phyloP scores from a whole-genome alignment of 2,888 invertebrate species.

The Lepidochrysops patricia region DNA sequence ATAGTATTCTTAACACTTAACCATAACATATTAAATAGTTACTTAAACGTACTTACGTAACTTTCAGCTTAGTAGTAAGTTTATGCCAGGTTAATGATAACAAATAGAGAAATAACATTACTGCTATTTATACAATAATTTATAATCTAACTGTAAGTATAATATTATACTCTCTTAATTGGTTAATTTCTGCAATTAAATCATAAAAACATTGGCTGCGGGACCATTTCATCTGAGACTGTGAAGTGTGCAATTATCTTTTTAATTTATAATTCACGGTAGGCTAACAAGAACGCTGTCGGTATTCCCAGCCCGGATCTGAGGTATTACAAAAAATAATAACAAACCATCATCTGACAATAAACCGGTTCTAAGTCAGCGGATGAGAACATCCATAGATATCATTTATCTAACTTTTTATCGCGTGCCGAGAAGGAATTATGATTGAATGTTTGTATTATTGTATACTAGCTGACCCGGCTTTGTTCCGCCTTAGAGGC shows the following conservation, averaged over 20 bases:
- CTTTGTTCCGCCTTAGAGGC: too few species aligned
- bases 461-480: background rate
- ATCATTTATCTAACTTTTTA: conserved; percentile 50
- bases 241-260: background rate
- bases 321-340: conserved; percentile 54
- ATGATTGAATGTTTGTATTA: conserved; percentile 15
- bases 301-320: conserved; percentile 17
- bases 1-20: too few species aligned
- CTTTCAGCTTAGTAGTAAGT: too few species aligned
- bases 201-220: background rate
- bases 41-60: too few species aligned
- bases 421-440: conserved; percentile 34
- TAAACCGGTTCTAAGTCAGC: conserved; percentile 53
- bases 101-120: too few species aligned
- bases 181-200: background rate
- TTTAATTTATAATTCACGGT: conserved; percentile 6
- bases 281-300: background rate
- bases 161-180: background rate
- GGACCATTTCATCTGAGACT: background rate
- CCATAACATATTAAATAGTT: too few species aligned
- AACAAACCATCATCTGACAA: conserved; percentile 60
- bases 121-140: background rate
- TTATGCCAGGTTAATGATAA: too few species aligned
- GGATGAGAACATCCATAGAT: conserved; percentile 46
- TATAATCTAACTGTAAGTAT: background rate